Conservation (phyloP, 2,888 invertebrate species). For the Meandrusa payeni region DNA sequence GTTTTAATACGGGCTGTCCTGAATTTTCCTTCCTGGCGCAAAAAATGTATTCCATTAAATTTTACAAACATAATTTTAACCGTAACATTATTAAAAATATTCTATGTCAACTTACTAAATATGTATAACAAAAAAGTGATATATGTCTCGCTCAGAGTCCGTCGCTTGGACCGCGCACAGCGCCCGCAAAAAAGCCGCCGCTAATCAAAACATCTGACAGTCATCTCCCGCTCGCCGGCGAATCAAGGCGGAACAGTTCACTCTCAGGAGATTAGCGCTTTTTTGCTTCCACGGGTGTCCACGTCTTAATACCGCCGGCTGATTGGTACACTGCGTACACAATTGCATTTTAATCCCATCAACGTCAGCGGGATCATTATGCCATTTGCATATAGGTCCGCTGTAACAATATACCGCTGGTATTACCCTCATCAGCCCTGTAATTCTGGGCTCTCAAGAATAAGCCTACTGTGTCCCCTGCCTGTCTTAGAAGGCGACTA, state of each 20-base stretch:
- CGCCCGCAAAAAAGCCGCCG: slow-evolving; percentile 27
- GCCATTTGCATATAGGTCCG: slow-evolving; percentile 14
- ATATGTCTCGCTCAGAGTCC: neutral
- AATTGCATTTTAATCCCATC: slow-evolving; percentile 24
- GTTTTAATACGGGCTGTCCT: too few relatives aligned
- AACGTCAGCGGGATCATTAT: slow-evolving; percentile 1
- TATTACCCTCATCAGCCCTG: too few relatives aligned
- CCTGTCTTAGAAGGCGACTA: neutral
- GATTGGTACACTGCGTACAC: slow-evolving; percentile 15
- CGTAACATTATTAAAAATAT: too few relatives aligned
- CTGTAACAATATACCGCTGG: slow-evolving; percentile 2
- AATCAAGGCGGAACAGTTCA: slow-evolving; percentile 29
- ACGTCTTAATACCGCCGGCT: slow-evolving; percentile 18
- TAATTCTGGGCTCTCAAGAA: too few relatives aligned
- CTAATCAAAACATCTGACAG: slow-evolving; percentile 33
- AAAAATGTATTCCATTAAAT: too few relatives aligned
- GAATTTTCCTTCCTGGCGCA: too few relatives aligned
- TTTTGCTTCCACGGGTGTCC: slow-evolving; percentile 18
- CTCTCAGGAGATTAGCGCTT: slow-evolving; percentile 27
- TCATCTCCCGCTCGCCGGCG: slow-evolving; percentile 26
- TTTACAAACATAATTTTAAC: too few relatives aligned
- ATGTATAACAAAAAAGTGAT: too few relatives aligned
- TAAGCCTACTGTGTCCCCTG: too few relatives aligned
- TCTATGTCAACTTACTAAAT: too few relatives aligned
- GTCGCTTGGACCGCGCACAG: slow-evolving; percentile 1